Conservation (phyloP, 2,888 invertebrate genomes). For the Heliconius hortense region DNA sequence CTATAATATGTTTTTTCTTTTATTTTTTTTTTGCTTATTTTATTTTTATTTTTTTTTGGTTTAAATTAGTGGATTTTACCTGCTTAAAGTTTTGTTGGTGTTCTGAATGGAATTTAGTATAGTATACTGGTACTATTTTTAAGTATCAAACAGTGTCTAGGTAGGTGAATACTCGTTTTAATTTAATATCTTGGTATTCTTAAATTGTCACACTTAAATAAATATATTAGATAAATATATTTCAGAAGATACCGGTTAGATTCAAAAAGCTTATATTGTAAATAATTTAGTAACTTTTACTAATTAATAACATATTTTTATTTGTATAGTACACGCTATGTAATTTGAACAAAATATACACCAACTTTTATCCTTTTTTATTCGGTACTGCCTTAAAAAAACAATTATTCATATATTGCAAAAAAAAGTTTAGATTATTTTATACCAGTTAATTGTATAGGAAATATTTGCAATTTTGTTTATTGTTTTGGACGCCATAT, state of each 20-base stretch:
- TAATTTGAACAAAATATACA: neutral
- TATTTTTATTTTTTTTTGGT: neutral
- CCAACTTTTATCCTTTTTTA: neutral
- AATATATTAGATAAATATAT: constrained; percentile 3
- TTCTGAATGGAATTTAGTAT: constrained; percentile 12
- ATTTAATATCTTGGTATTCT: neutral
- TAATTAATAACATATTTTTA: neutral
- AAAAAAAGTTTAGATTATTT: too few species aligned
- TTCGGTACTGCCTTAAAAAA: too few species aligned
- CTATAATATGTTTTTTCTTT: neutral
- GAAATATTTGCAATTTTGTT: too few species aligned
- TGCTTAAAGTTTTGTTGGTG: constrained; percentile 5
- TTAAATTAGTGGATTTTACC: constrained; percentile 3
- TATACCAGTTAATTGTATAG: too few species aligned
- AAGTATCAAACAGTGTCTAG: neutral
- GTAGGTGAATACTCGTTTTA: constrained; percentile 9
- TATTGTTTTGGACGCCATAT: neutral
- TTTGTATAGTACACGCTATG: neutral
- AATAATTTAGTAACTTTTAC: neutral
- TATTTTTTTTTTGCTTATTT: neutral
- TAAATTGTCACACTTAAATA: neutral
- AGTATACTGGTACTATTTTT: constrained; percentile 7
- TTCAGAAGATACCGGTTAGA: neutral
- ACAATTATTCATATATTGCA: too few species aligned
- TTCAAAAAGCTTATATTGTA: constrained; percentile 12